phyloP scores from a whole-genome alignment of 2,888 invertebrate species.

The Drosophila limbata region DNA sequence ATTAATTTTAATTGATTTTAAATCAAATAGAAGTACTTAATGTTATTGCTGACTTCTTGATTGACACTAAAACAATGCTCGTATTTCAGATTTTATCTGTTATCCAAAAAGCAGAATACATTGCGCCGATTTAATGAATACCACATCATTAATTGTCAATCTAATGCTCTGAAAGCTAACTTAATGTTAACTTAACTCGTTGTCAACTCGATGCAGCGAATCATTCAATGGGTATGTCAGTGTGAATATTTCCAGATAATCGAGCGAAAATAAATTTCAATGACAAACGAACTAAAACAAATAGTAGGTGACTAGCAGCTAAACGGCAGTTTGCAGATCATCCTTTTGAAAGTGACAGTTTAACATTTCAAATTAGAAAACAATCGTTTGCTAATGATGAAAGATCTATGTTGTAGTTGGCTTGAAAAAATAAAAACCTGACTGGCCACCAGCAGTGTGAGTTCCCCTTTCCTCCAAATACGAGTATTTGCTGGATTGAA shows the following conservation, averaged over 20 bases:
- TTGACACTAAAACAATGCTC: neutral
- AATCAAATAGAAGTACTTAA: neutral
- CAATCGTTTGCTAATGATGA: conserved; percentile 69
- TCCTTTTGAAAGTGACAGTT: conserved; percentile 48
- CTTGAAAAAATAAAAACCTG: conserved; percentile 24
- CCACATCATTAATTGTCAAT: conserved; percentile 47
- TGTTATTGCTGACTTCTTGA: conserved; percentile 2
- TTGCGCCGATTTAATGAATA: conserved; percentile 23
- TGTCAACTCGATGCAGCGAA: conserved; percentile 12
- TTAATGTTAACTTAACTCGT: conserved; percentile 26
- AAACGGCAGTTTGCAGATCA: conserved; percentile 16
- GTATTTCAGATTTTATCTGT: conserved; percentile 16
- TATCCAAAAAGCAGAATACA: conserved; percentile 12
- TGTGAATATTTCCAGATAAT: conserved; percentile 34
- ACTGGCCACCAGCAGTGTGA: conserved; percentile 27
- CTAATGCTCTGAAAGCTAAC: conserved; percentile 23
- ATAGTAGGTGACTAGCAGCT: conserved; percentile 7
- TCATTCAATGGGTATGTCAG: conserved; percentile 59
- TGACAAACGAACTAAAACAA: conserved; percentile 38
- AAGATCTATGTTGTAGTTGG: conserved; percentile 43
- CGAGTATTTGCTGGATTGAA: conserved; percentile 21
- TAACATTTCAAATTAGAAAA: conserved; percentile 48
- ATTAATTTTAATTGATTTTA: neutral
- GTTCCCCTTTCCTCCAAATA: conserved; percentile 1
- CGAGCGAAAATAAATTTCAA: conserved; percentile 47